phyloP scores from a whole-genome alignment of 2,113 vertebrate genomes.

The Lamprologus ornatipinnis region DNA sequence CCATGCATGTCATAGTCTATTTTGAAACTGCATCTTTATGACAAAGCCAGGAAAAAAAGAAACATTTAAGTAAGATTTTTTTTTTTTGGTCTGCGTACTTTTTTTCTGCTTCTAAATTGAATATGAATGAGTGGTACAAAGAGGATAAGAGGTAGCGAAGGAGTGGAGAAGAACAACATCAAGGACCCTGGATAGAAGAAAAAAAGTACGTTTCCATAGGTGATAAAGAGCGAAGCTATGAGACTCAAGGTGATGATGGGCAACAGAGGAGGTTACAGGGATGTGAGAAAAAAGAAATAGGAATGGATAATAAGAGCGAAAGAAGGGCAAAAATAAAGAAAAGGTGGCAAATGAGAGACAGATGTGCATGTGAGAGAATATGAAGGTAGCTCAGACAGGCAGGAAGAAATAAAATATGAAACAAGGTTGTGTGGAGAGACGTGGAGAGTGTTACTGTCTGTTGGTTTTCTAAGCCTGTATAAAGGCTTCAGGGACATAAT shows the following conservation, averaged over 20 bases:
- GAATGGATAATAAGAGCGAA: not conserved
- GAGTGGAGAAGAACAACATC: not conserved
- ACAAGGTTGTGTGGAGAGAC: not conserved
- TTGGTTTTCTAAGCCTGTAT: not conserved
- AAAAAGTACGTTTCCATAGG: not conserved
- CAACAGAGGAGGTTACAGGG: not conserved
- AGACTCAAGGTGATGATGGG: not conserved
- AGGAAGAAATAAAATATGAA: not conserved
- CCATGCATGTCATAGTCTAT: not conserved
- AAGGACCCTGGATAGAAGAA: not conserved
- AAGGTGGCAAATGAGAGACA: not conserved
- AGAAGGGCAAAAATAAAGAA: not conserved
- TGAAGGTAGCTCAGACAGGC: not conserved
- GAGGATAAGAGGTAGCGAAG: not conserved
- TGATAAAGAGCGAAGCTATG: not conserved
- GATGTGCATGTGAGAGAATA: not conserved
- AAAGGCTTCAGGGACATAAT: conserved; percentile 4
- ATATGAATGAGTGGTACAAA: not conserved
- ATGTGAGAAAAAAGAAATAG: not conserved
- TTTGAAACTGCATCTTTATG: not conserved
- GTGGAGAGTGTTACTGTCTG: not conserved
- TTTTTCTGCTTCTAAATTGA: not conserved
- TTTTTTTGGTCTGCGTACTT: not conserved
- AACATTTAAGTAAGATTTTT: not conserved
- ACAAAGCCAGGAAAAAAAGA: not conserved